Evolutionary conservation across 2,888 invertebrate genomes (phyloP).

Genomic region (Penaeus monodon): DNA sequence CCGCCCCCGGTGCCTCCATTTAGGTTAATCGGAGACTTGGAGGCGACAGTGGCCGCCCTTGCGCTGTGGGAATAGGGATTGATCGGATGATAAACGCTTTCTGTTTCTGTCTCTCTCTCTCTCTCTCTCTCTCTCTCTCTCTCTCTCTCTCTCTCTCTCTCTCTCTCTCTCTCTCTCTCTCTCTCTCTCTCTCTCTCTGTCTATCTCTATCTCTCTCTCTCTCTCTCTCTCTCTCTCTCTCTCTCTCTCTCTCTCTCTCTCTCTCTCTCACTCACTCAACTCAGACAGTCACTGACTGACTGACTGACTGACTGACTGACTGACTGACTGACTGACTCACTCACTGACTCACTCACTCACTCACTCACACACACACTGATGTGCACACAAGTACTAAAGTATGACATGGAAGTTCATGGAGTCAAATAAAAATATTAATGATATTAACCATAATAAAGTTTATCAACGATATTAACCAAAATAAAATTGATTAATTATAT

Average conservation of each 20-base stretch:
- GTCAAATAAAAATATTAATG: no score
- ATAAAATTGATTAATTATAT: no score
- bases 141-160: neutral
- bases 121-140: neutral
- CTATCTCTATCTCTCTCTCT: neutral
- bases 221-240: neutral
- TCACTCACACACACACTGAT: neutral
- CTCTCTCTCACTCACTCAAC: neutral
- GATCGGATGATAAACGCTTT: neutral
- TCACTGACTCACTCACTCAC: neutral
- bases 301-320: no score
- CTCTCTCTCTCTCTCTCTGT: neutral
- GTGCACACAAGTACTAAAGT: no score
- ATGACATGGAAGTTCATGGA: no score
- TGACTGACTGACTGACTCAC: neutral
- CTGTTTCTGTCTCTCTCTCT: neutral
- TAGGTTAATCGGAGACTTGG: neutral
- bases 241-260: slow-evolving; percentile 16
- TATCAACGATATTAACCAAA: no score
- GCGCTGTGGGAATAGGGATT: no score
- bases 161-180: neutral
- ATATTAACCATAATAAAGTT: no score
- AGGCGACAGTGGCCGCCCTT: no score
- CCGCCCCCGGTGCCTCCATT: neutral
- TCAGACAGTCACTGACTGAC: no score